Percentiles rank a stretch among this genome's conserved stretches.
Conservation (phyloP, 2,888 invertebrate species). For the Acanthosoma haemorrhoidale region DNA sequence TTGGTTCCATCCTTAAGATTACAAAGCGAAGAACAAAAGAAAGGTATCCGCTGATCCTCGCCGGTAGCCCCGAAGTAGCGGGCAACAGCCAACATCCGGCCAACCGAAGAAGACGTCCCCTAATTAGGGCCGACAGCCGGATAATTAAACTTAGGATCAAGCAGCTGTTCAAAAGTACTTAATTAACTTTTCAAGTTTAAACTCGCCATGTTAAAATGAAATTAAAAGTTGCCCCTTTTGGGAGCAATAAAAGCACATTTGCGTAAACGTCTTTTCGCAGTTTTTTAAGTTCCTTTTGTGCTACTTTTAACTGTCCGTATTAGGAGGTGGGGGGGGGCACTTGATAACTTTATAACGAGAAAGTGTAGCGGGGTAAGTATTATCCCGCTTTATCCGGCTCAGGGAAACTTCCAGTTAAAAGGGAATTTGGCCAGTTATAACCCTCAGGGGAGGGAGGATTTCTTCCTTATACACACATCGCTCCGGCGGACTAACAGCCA, state of each 20-base stretch:
- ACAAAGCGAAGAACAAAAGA: too few relatives aligned
- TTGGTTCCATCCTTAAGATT: too few relatives aligned
- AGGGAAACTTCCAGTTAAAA: neutral
- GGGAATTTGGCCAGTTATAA: too few relatives aligned
- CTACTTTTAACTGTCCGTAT: too few relatives aligned
- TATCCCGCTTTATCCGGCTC: neutral
- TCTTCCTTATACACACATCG: too few relatives aligned
- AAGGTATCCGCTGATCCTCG: too few relatives aligned
- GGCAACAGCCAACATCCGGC: too few relatives aligned
- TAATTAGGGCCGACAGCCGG: neutral
- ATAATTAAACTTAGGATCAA: neutral
- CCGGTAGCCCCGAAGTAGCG: too few relatives aligned
- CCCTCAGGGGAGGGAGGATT: too few relatives aligned
- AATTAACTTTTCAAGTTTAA: neutral
- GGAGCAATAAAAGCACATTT: neutral
- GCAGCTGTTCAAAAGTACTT: neutral
- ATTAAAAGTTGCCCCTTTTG: neutral
- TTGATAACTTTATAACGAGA: neutral
- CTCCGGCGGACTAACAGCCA: too few relatives aligned
- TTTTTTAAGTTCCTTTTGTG: neutral
- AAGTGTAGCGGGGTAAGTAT: neutral
- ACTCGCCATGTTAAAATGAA: neutral
- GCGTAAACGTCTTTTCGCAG: neutral
- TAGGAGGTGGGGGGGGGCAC: neutral
- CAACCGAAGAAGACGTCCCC: neutral